Base-by-base conservation (phyloP, 2,888 invertebrate species). In the Dilophus febrilis region DNA sequence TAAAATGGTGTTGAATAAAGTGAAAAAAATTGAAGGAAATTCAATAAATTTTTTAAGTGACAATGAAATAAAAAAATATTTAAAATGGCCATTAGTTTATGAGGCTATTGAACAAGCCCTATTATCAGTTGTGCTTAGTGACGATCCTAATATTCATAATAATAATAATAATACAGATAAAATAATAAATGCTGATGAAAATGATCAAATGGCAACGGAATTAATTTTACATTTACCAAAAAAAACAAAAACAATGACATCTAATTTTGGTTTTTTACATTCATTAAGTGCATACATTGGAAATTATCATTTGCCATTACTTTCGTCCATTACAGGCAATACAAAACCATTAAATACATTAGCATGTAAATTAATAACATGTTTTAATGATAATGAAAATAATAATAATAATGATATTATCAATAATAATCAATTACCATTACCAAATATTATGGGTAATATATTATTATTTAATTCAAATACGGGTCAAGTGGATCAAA, bases 291-390 rank as follows among this genome's bases (percentile, higher is more conserved):
- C 64, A 18, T 65, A 50, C 46, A 54, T 67, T 31, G 55, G 58
- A n/a, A 55, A 58, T 44, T 58, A 57, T 38, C 50, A 48, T n/a
- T 40, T 52, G 16, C 44, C 47, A 35, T 48, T 8, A 22, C 8
- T 22, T 4, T 4, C 44, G 13, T n/a, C n/a, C n/a, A n/a, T n/a
- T n/a, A n/a, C n/a, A n/a, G n/a, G n/a, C n/a, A 48, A 46, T 1
- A 40, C 26, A 2, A 41, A 38, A 6, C 40, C 17, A 26, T 44
- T 37, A 18, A 51, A 55, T 34, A 58, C 61, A 0, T 44, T 69
- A 28, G 66, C 61, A 19, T 68, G 68, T 48, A 70, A 70, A 52
- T 41, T 69, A 39, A 66, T 68, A 1, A 66, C 67, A 2, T 53
- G 54, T 2, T 65, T 65, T 41, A 48, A 53, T 0, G 44, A 49